These are phyloP conservation scores for Morphnarchus princeps DNA, from an alignment of 2,113 vertebrate species.

Conservation along the genomic window DNA sequence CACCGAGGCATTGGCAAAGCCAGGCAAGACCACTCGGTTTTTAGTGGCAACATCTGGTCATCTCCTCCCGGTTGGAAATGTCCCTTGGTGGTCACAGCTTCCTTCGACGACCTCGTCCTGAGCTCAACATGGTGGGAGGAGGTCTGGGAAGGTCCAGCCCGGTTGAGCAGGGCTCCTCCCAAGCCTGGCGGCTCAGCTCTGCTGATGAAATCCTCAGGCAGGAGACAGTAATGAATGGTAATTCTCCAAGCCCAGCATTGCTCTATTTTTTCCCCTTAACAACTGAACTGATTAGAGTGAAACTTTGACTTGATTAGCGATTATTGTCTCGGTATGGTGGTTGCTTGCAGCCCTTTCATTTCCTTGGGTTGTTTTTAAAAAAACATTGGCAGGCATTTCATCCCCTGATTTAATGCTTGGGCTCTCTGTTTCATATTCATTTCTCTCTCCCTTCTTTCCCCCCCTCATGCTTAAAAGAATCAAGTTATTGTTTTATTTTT, in stretches of 20 bases:
- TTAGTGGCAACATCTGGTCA: fast-evolving
- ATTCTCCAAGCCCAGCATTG: neutral
- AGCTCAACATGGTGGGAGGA: neutral
- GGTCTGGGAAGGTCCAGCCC: neutral
- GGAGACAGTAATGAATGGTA: neutral
- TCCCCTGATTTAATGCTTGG: conserved; percentile 26
- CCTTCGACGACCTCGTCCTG: fast-evolving
- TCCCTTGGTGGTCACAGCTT: fast-evolving
- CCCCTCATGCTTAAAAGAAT: neutral
- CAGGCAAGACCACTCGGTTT: fast-evolving
- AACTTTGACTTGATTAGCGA: conserved; percentile 74
- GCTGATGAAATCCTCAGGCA: neutral
- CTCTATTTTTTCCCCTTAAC: conserved; percentile 50
- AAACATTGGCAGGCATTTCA: conserved; percentile 48
- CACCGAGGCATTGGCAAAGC: fast-evolving
- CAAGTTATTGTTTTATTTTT: neutral
- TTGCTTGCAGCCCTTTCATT: conserved; percentile 63
- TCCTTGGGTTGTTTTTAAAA: conserved; percentile 62
- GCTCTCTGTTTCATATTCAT: conserved; percentile 45
- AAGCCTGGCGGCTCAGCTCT: neutral
- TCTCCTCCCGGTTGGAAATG: neutral
- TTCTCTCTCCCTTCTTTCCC: neutral
- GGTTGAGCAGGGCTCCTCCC: neutral
- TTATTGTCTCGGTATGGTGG: conserved; percentile 52
- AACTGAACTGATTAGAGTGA: conserved; percentile 75